Evolutionary conservation across 2,888 invertebrate species (phyloP), one percentile per base, ranked within the genome.

Genomic region (Enchytraeus crypticus): DNA sequence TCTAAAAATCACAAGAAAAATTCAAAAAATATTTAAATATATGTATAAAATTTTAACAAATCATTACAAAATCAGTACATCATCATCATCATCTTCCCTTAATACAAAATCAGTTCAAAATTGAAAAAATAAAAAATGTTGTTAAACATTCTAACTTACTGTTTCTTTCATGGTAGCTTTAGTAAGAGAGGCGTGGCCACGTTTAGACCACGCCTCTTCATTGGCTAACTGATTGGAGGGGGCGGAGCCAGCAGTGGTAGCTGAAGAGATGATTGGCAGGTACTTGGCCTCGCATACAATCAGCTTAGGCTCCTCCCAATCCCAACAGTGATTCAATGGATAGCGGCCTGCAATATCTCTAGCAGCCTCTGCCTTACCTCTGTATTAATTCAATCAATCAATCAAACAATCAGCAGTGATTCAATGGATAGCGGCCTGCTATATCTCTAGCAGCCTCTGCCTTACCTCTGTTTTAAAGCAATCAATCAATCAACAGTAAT

Each of bases 261-360:
- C 33, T 8, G 14, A 33, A 21, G 30, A 30, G 33, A 27, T 2
- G 23, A 29, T 47, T 29, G 32, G 8, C 29, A 46, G 14, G 81
- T 59, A 84, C 49, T 60, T 33, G 5, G 92, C 89, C 75, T 93
- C 90, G 72, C 91, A 88, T 33, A 92, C 87, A 18, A 97, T 81
- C 64, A 96, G 83, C 69, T 91, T 85, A 0, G 89, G 83, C 77
- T 98, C 96, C 69, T 87, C 86, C 27, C 82, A 81, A 76, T 97
- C 95, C 97, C 97, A 98, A 74, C 85, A 84, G 71, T 86, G 84
- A 26, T 81, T 78, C 2, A 84, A 81, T 1, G 86, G 84, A 66
- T 82, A 80, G 65, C 84, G 78, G 34, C 83, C 83, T 45, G 79
- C 81, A 1, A 83, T 74, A 66, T 80, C 78, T 64, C 77, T 76